Base-by-base conservation (phyloP, 2,888 invertebrate genomes). In the Metellina segmentata region DNA sequence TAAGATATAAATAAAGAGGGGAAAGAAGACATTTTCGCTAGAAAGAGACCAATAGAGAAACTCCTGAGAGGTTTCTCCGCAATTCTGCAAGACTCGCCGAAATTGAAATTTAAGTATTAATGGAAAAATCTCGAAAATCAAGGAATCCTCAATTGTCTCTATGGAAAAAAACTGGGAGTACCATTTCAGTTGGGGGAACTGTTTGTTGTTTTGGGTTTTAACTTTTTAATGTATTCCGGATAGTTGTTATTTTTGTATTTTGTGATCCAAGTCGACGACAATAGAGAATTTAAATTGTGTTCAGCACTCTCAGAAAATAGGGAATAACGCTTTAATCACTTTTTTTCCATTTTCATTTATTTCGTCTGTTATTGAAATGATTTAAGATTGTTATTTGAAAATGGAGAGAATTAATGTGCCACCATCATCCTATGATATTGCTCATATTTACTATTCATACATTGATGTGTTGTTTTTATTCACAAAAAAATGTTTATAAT, bases 51-150 rank as follows among this genome's bases (percentile, higher is more conserved):
- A n/a, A 19, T 11, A 48, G n/a, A 34, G 0, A 49, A 5, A 16
- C 61, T 83, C 74, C 51, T 72, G 6, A 20, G 72, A 71, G 82
- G 20, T 34, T 70, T 9, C 70, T 8, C 13, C 19, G 69, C 34
- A 74, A 53, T 83, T 83, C 52, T 51, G 16, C 20, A 11, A 6
- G 51, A 86, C 49, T 79, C 69, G 16, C 9, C 34, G 78, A 71
- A 86, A 86, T 86, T 86, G 86, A 86, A 79, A 86, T 86, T 86
- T 86, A 86, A 86, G 79, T 86, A 86, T 86, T 86, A 86, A 86
- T 86, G 78, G 71, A 49, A 86, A 86, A 86, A 51, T 11, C 19
- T 7, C n/a, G 19, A 77, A 34, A 78, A 71, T 34, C 61, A 61
- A 61, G 34, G 16, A 48, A 79, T 53, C 61, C 53, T 34, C 16